Base-by-base conservation (phyloP, 2,888 invertebrate genomes). In the Drosophila austrosaltans region DNA sequence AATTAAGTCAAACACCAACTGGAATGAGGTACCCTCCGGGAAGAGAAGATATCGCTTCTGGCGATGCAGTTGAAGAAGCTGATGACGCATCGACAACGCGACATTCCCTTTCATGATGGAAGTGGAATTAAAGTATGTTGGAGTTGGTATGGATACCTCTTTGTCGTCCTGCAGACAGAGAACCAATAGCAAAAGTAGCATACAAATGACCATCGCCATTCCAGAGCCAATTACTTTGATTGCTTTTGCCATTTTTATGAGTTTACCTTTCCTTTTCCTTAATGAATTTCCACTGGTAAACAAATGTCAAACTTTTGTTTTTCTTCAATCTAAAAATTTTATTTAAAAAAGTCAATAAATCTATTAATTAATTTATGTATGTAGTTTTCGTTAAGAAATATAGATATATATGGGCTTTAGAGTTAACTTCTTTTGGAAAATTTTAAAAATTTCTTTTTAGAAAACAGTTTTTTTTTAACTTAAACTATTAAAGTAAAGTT, bases 21-120 rank as follows among this genome's bases (percentile, higher is more conserved):
- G 92, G 62, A 92, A 91, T 22, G 93, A 92, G 69, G 93, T 93
- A 62, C 93, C 93, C 82, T 92, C 92, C 44, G 93, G 93, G 87
- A 93, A 94, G 44, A 91, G 78, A 66, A 94, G 88, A 89, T 93
- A 93, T 36, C 94, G 91, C 79, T 93, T 93, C 73, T 91, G 92
- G 64, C 94, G 90, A 77, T 91, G 91, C 75, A 89, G 76, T 53
- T 79, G 65, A 72, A 89, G 54, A 53, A 83, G 68, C 39, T 86
- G 78, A 65, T 77, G 63, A 53, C 68, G 78, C 36, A 22, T 28
- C 8, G 77, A 48, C 48, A 48, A 44, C 44, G 60, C 28, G 28
- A 57, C 42, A 22, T 42, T 57, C 5, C 12, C 12, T 2, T 42
- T 42, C 4, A 48, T n/a, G 20, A 12, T 12, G 42, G 58, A 16